Conservation (phyloP, 2,113 vertebrate genomes). For the Ia io region DNA sequence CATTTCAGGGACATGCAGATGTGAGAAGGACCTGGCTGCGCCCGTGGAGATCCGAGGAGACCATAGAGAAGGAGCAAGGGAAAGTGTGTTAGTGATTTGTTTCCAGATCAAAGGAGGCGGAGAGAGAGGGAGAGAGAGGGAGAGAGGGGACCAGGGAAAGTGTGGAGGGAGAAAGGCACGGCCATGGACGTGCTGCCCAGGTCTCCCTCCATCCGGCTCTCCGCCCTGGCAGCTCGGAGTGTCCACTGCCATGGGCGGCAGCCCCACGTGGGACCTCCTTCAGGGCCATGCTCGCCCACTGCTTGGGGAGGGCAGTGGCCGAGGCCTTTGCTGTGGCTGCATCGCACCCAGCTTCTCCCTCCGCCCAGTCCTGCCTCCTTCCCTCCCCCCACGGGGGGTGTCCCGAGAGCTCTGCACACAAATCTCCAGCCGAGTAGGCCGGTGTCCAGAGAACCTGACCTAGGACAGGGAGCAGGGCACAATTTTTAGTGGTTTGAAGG, state of each 20-base stretch:
- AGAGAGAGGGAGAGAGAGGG: not conserved
- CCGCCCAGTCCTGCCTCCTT: not conserved
- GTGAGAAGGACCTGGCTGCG: not conserved
- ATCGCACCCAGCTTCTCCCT: fast-evolving
- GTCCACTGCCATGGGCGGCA: too few species aligned
- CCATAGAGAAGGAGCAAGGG: not conserved
- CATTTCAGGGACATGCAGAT: not conserved
- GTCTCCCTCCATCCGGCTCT: too few species aligned
- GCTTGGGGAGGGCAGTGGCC: too few species aligned
- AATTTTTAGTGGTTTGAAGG: not conserved
- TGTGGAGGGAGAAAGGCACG: too few species aligned
- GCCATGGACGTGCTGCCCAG: fast-evolving
- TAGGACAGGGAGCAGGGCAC: not conserved
- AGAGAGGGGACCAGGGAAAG: too few species aligned
- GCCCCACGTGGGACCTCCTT: not conserved
- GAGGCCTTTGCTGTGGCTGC: not conserved
- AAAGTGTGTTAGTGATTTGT: not conserved
- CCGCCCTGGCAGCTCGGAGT: not conserved
- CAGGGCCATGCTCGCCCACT: fast-evolving
- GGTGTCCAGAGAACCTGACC: not conserved
- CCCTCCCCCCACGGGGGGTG: fast-evolving
- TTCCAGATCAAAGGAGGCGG: not conserved
- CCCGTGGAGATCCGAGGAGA: not conserved
- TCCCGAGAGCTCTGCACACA: not conserved
- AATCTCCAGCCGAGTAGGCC: not conserved